These are phyloP conservation scores for Epinotia ramella DNA, from an alignment of 2,888 invertebrate species.

Conservation along the genomic window DNA sequence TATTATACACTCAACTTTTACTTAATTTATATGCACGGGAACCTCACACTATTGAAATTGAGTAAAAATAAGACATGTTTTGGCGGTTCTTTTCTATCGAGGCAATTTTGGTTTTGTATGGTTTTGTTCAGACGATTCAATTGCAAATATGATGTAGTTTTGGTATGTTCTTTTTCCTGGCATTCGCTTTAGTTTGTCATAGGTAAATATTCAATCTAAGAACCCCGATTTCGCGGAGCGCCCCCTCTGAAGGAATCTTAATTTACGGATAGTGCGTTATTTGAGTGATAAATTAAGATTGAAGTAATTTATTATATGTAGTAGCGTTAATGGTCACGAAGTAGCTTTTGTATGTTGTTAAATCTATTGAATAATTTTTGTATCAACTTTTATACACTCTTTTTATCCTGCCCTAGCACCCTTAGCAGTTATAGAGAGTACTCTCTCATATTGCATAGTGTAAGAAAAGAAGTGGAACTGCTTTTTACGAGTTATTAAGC, in stretches of 20 bases:
- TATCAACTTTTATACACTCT: conserved; percentile 84
- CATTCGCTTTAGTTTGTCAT: no score
- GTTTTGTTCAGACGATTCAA: no score
- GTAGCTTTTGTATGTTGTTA: conserved; percentile 85
- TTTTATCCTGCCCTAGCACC: conserved; percentile 85
- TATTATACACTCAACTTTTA: no score
- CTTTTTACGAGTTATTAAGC: conserved; percentile 37
- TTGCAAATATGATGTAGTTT: no score
- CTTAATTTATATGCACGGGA: no score
- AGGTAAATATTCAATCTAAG: no score
- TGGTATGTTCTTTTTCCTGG: no score
- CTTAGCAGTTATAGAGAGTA: conserved; percentile 61
- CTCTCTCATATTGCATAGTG: conserved; percentile 40
- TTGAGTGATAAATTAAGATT: conserved; percentile 75
- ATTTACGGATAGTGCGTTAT: conserved; percentile 69
- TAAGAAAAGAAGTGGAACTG: conserved; percentile 34
- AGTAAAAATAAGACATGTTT: no score
- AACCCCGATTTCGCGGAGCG: no score
- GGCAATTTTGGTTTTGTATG: no score
- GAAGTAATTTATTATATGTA: conserved; percentile 71
- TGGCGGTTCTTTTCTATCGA: no score
- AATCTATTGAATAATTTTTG: conserved; percentile 81
- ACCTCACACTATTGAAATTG: no score
- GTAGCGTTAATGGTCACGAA: conserved; percentile 70
- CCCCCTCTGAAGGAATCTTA: conserved; percentile 65